A percentile compares a stretch with the other conserved stretches of the same genome.
Evolutionary conservation across 2,888 invertebrate genomes (phyloP).

Genomic region (Orgyia antiqua): DNA sequence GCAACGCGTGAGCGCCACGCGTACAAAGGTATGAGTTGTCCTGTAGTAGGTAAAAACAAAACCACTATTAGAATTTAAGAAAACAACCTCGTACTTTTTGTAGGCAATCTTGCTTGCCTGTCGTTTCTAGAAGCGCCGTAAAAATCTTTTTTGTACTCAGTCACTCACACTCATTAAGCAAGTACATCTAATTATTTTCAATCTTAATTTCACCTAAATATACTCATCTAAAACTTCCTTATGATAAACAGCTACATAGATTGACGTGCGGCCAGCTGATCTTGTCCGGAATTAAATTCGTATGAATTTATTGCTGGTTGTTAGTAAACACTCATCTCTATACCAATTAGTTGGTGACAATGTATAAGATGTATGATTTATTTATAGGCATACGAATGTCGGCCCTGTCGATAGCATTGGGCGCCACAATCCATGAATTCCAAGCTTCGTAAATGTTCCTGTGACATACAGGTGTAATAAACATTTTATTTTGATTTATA

Average conservation of each 20-base stretch:
- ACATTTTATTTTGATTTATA: conserved; percentile 22
- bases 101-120: too few species aligned
- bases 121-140: too few species aligned
- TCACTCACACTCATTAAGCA: too few species aligned
- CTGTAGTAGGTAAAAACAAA: too few species aligned
- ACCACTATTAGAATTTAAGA: too few species aligned
- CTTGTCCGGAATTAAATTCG: conserved; percentile 1
- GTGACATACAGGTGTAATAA: conserved; percentile 34
- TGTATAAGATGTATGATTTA: conserved; percentile 21
- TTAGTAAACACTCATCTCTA: conserved; percentile 10
- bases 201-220: too few species aligned
- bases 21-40: too few species aligned
- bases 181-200: too few species aligned
- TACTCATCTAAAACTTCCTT: not conserved
- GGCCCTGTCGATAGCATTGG: conserved; percentile 53
- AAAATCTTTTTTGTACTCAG: too few species aligned
- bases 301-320: conserved; percentile 7
- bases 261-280: conserved; percentile 3
- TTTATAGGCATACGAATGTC: conserved; percentile 34
- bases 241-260: conserved; percentile 6
- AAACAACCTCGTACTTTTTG: too few species aligned
- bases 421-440: conserved; percentile 50
- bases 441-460: conserved; percentile 25
- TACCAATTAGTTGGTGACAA: conserved; percentile 8
- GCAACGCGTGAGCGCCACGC: too few species aligned